Conservation (phyloP, 1,140 invertebrate genomes). For the Pantala flavescens region DNA sequence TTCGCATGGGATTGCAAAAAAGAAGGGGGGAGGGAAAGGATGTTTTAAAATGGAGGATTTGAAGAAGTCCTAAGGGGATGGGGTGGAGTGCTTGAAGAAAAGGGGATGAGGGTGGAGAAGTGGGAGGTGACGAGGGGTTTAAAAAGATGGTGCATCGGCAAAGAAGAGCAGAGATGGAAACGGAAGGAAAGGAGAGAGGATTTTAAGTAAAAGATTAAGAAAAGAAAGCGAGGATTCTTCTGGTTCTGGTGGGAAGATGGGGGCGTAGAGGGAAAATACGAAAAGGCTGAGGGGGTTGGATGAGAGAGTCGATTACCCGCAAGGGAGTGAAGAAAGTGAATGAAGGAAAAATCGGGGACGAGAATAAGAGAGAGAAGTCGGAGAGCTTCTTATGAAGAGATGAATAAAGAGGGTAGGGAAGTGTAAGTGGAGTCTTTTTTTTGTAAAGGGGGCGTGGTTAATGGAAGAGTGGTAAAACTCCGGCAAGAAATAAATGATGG, state of each 20-base stretch:
- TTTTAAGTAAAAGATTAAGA: not conserved
- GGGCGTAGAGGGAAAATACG: constrained; percentile 21
- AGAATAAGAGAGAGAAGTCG: not conserved
- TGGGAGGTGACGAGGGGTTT: constrained; percentile 32
- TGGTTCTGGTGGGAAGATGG: not conserved
- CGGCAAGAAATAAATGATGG: not conserved
- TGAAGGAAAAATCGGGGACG: constrained; percentile 18
- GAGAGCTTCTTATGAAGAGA: not conserved
- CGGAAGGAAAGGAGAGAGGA: not conserved
- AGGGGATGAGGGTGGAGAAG: too few relatives aligned
- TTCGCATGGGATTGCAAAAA: too few relatives aligned
- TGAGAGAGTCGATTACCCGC: constrained; percentile 19
- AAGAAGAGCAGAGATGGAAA: not conserved
- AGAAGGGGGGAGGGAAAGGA: too few relatives aligned
- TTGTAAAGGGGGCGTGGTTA: not conserved
- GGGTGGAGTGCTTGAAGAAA: too few relatives aligned
- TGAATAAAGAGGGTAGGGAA: not conserved
- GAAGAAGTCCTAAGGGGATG: too few relatives aligned
- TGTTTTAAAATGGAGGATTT: too few relatives aligned
- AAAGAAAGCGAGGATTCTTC: constrained; percentile 18
- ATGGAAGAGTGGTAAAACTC: not conserved
- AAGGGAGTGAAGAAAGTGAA: constrained; percentile 17
- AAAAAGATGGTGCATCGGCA: not conserved
- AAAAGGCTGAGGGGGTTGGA: constrained; percentile 19
- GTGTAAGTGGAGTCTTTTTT: not conserved